phyloP scores from a whole-genome alignment of 2,888 invertebrate genomes.

The Caenorhabditis angaria region DNA sequence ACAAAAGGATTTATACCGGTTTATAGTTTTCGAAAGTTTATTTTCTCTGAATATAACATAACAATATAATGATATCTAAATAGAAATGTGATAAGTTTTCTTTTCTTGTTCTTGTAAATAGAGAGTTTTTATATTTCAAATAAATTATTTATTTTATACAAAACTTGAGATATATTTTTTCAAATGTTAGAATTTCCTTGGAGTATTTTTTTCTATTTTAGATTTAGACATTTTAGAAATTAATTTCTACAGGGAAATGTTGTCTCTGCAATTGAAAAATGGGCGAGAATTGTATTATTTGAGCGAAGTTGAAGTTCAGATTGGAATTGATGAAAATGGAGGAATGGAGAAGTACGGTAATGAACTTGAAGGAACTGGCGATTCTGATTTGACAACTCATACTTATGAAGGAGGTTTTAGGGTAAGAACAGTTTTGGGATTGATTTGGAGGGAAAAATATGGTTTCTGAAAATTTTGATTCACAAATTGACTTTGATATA shows the following conservation, averaged over 20 bases:
- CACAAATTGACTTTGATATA: too few relatives aligned
- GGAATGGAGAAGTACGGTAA: conserved; percentile 22
- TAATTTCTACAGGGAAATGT: conserved; percentile 20
- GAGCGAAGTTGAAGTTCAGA: conserved; percentile 37
- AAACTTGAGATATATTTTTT: background rate
- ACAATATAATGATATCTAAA: background rate
- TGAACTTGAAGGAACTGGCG: conserved; percentile 24
- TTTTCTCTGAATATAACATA: conserved; percentile 5
- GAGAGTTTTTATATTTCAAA: conserved; percentile 3
- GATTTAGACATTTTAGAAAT: conserved; percentile 8
- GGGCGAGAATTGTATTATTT: conserved; percentile 32
- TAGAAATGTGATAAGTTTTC: conserved; percentile 1
- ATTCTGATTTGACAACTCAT: conserved; percentile 59
- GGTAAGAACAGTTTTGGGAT: too few relatives aligned
- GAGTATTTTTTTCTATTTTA: conserved; percentile 8
- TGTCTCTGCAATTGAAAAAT: conserved; percentile 17
- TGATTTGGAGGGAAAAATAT: too few relatives aligned
- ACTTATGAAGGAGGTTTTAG: conserved; percentile 83
- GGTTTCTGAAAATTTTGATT: too few relatives aligned
- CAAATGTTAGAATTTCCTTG: background rate
- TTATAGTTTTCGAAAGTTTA: background rate
- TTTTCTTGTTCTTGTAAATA: conserved; percentile 9
- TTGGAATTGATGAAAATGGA: conserved; percentile 35
- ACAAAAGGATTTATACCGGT: conserved; percentile 1
- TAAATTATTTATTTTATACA: background rate